Evolutionary conservation across 2,113 vertebrate species (phyloP).

Genomic region (Leiothrix lutea): DNA sequence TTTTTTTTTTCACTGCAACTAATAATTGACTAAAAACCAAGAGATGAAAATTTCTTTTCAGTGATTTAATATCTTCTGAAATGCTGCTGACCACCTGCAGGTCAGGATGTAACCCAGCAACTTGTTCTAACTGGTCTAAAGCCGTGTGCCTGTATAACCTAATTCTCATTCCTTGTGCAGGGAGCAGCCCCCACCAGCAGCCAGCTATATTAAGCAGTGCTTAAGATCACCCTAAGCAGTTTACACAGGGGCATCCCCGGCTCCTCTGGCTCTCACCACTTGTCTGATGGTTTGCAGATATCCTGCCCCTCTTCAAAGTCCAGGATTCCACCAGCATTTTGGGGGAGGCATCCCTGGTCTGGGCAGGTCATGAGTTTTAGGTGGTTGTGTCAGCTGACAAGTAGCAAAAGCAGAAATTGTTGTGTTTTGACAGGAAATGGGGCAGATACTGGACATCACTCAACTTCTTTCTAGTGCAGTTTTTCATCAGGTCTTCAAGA

Average conservation of each 20-base stretch:
- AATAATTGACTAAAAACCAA: neutral
- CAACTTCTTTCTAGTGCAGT: neutral
- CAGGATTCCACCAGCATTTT: neutral
- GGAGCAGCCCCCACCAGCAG: neutral
- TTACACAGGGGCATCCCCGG: neutral
- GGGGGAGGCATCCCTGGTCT: neutral
- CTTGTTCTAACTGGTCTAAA: neutral
- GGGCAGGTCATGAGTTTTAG: neutral
- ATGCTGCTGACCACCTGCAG: neutral
- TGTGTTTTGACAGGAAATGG: constrained; percentile 18
- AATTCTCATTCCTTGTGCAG: neutral
- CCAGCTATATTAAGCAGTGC: neutral
- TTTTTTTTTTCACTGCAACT: neutral
- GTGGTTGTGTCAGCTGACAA: neutral
- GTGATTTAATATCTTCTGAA: neutral
- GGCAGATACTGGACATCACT: constrained; percentile 15
- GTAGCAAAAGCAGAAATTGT: neutral
- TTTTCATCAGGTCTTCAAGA: constrained; percentile 41
- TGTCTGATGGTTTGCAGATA: neutral
- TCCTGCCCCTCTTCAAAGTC: neutral
- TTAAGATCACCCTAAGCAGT: constrained; percentile 33
- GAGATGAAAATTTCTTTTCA: neutral
- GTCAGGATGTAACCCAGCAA: neutral
- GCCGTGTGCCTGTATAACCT: neutral
- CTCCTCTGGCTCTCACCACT: neutral